Evolutionary conservation across 2,113 vertebrate genomes (phyloP).

Genomic region (Neoarius graeffei): DNA sequence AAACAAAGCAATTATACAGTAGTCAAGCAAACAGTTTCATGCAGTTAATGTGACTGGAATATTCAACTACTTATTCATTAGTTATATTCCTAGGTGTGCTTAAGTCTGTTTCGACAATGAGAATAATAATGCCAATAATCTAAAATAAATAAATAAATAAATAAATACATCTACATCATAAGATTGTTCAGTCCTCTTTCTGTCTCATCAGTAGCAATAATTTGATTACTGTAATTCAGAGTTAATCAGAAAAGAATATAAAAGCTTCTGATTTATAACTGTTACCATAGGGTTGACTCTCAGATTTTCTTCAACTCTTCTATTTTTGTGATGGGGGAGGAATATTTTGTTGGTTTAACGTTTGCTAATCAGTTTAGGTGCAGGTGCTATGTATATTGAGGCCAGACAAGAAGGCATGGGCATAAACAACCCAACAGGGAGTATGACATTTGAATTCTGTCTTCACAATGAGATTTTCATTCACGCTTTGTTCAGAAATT

Average conservation of each 20-base stretch:
- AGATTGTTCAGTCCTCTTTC: not conserved
- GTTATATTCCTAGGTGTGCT: not conserved
- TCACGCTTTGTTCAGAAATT: not conserved
- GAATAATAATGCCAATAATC: not conserved
- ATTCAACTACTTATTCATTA: not conserved
- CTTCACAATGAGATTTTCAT: not conserved
- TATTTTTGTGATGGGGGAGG: not conserved
- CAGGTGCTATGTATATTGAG: not conserved
- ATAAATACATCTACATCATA: not conserved
- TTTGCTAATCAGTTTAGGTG: not conserved
- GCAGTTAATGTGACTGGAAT: slow-evolving; percentile 13
- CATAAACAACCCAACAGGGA: not conserved
- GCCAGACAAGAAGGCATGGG: not conserved
- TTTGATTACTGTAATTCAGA: not conserved
- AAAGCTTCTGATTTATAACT: not conserved
- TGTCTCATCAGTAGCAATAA: not conserved
- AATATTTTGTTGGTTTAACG: not conserved
- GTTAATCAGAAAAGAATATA: not conserved
- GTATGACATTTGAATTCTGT: not conserved
- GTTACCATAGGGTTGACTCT: not conserved
- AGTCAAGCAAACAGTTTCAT: slow-evolving; percentile 30
- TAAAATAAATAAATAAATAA: not conserved
- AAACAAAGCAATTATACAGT: slow-evolving; percentile 7
- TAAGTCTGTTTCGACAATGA: not conserved
- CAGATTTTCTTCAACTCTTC: not conserved